Conservation (phyloP, 2,888 invertebrate species). For the Endotricha flammealis region DNA sequence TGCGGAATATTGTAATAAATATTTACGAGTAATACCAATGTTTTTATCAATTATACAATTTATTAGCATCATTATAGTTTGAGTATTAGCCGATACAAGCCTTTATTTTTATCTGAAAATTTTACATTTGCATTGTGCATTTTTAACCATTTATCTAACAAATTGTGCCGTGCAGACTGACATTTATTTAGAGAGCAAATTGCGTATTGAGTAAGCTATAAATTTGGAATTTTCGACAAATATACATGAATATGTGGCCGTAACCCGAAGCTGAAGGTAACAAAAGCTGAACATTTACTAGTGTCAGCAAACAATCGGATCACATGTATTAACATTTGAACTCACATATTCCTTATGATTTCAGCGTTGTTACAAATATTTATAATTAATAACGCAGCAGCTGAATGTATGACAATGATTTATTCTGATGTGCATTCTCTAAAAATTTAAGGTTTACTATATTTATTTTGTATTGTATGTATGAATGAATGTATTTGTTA, state of each 20-base stretch:
- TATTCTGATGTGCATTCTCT: conserved; percentile 6
- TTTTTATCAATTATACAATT: no score
- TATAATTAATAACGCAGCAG: conserved; percentile 62
- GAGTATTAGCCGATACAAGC: no score
- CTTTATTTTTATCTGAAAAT: neutral
- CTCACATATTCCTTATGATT: conserved; percentile 74
- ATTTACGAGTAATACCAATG: no score
- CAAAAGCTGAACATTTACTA: conserved; percentile 60
- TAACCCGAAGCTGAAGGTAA: conserved; percentile 51
- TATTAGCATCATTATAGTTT: no score
- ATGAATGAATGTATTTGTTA: no score
- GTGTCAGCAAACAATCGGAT: conserved; percentile 56
- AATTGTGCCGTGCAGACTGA: neutral
- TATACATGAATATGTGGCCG: conserved; percentile 19
- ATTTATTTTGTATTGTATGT: no score
- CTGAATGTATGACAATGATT: conserved; percentile 23
- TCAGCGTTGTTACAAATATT: conserved; percentile 67
- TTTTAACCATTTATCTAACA: neutral
- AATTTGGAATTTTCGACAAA: neutral
- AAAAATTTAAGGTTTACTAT: neutral
- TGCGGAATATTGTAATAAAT: no score
- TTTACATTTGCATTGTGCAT: neutral
- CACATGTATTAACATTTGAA: conserved; percentile 65
- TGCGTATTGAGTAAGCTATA: neutral
- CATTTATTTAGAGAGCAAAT: neutral